Base-by-base conservation (phyloP, 2,113 vertebrate species). In the Grammomys surdaster region DNA sequence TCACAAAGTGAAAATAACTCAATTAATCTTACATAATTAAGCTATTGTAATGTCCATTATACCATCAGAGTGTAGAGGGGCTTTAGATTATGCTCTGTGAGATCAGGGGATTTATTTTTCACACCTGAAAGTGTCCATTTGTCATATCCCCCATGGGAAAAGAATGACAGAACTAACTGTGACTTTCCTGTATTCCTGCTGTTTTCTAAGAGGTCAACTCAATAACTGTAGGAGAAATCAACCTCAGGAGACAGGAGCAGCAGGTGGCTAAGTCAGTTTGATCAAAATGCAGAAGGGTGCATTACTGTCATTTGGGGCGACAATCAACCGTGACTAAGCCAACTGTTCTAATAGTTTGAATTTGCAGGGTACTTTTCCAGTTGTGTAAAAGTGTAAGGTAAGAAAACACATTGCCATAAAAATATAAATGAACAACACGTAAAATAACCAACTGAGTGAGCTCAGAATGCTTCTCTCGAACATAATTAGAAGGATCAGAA, bases 21-120 rank as follows among this genome's bases (percentile, higher is more conserved):
- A 96, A 33, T 54, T 77, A 95, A 56, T 96, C 84, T 91, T 95
- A 70, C 60, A 73, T 69, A 76, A 10, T 73, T 54, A 89, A 0
- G 0, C 70, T 97, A n/a, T 93, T 95, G 84, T 40, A 90, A 97
- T 98, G 94, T 97, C 16, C n/a, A 72, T 89, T 88, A 75, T 93
- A 87, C 93, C 97, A 69, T 97, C 60, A 93, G 56, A 87, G 24
- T 67, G 73, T 90, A 94, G 84, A 95, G 72, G 93, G 46, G 89
- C 93, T 89, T 95, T 97, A 77, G 94, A 93, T 94, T 69, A 88
- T 97, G 40, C 84, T 97, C 58, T 86, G 58, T 54, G 20, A 96
- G 89, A 96, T 97, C 86, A 96, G 86, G 96, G 95, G 63, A 89
- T 96, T 98, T 98, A 89, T 91, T 73, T 92, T 97, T 97, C 88